Percentiles rank a stretch among this genome's conserved stretches.
Conservation (phyloP, 2,797 vertebrate genomes). For the Acanthis flammea region DNA sequence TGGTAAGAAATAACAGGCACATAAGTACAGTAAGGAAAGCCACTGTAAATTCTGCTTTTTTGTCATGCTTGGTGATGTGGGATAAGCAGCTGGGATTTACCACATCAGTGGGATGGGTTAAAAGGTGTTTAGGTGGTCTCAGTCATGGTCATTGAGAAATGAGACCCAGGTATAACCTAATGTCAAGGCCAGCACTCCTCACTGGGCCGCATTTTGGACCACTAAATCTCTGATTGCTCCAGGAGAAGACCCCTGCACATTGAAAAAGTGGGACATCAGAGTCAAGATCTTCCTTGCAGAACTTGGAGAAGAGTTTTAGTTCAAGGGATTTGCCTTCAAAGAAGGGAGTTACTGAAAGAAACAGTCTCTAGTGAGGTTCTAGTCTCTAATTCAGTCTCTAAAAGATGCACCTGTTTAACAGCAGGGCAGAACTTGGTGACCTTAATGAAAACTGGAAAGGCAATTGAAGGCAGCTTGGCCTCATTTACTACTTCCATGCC, state of each 20-base stretch:
- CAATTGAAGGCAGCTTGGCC: neutral
- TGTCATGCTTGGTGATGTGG: neutral
- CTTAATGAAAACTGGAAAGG: neutral
- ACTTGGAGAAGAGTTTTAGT: neutral
- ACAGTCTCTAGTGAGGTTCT: neutral
- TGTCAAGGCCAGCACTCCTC: neutral
- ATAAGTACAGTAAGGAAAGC: neutral
- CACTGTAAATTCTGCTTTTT: neutral
- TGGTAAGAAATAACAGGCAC: neutral
- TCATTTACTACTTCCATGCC: neutral
- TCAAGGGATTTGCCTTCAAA: neutral
- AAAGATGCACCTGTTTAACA: neutral
- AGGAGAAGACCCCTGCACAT: neutral
- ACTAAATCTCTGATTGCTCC: neutral
- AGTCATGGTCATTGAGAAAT: neutral
- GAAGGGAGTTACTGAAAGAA: neutral
- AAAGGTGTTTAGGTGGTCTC: neutral
- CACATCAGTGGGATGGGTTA: neutral
- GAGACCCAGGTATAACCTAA: accelerated
- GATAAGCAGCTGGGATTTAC: neutral
- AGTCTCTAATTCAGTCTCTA: too few relatives aligned
- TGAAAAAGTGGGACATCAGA: neutral
- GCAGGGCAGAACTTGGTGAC: neutral
- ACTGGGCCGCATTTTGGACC: neutral
- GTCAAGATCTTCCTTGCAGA: neutral